A percentile compares a stretch with the other conserved stretches of the same genome.
These are phyloP conservation scores for Lissonota sp. DNA, from an alignment of 2,888 invertebrate species.

Conservation along the genomic window DNA sequence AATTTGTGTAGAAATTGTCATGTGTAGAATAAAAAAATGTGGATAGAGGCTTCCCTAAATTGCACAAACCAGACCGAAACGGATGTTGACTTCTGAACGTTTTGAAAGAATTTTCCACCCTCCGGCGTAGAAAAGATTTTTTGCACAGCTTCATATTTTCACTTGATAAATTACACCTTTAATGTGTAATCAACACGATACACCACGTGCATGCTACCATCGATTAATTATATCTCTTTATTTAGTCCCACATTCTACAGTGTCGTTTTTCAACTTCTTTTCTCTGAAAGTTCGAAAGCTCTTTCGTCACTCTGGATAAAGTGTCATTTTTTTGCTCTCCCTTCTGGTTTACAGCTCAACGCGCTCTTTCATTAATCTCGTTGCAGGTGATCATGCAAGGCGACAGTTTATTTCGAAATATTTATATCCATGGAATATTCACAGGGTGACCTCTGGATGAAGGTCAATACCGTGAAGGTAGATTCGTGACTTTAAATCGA, in stretches of 20 bases:
- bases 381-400: constrained; percentile 24
- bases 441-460: too few relatives aligned
- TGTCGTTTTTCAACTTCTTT: constrained; percentile 32
- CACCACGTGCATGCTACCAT: constrained; percentile 3
- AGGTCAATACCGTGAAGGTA: too few relatives aligned
- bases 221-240: constrained; percentile 43
- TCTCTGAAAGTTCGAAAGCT: constrained; percentile 37
- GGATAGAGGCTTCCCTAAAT: too few relatives aligned
- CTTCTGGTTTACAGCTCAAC: constrained; percentile 52
- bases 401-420: too few relatives aligned
- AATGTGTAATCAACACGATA: constrained; percentile 15
- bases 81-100: too few relatives aligned
- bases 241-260: constrained; percentile 19
- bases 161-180: constrained; percentile 14
- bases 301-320: constrained; percentile 45
- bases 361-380: constrained; percentile 69
- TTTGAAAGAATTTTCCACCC: too few relatives aligned
- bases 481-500: too few relatives aligned
- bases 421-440: too few relatives aligned
- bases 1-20: too few relatives aligned
- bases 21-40: too few relatives aligned
- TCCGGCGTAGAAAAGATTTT: too few relatives aligned
- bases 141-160: not conserved
- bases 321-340: constrained; percentile 41
- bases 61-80: too few relatives aligned